Base-by-base conservation (phyloP, 2,888 invertebrate species). In the Syritta pipiens region DNA sequence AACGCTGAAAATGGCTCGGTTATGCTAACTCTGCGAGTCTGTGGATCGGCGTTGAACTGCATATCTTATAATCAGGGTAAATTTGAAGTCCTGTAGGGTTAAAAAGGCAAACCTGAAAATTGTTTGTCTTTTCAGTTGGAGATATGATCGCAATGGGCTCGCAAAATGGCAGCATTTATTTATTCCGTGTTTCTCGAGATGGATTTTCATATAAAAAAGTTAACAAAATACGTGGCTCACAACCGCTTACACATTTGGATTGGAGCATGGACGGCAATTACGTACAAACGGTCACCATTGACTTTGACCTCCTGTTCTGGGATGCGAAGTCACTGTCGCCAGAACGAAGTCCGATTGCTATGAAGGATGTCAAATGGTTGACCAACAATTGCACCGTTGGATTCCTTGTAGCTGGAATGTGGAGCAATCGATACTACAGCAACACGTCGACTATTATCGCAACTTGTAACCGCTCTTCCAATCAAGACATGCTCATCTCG, bases 331-430 rank as follows among this genome's bases (percentile, higher is more conserved):
- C 95, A 0, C 88, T 96, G 53, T 94, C 95, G 1, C 94, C 95
- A 5, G 96, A 96, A 85, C 96, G 96, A 86, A 95, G 96, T 86
- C 95, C 96, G 1, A 91, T 95, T 77, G 95, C 95, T 2, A 96
- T 96, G 95, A 95, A 96, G 86, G 96, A 96, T 85, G 93, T 95
- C 1, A 96, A 96, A 88, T 97, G 96, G 96, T 92, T 94, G 81
- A 94, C 95, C 0, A 94, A 95, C 84, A 96, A 96, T 84, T 94
- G 95, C 44, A 95, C 95, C 0, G 94, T 97, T 40, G 96, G 96
- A 67, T 96, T 95, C 89, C 91, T 96, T 84, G 94, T 96, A 4
- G 94, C 95, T 83, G 96, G 96, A 55, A 94, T 96, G 89, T 96
- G 96, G 96, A 96, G 95, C 86, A 96, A 96, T 86, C 92, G 96